Base-by-base conservation (phyloP, 92 coral and sea anemone genomes). In the Zoanthus sansibaricus region DNA sequence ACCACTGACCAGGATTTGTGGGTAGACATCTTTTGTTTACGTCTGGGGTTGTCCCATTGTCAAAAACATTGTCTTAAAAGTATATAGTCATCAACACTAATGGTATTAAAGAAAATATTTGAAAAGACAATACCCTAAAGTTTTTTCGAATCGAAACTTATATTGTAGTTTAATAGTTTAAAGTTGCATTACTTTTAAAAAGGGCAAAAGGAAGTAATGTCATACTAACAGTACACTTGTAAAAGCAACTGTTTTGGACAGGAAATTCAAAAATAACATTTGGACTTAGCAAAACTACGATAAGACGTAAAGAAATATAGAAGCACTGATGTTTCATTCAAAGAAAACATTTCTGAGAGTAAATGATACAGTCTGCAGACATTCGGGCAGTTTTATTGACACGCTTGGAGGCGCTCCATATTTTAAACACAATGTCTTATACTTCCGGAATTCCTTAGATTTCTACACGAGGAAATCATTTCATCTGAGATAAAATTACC, bases 401-500 rank as follows among this genome's bases (percentile, higher is more conserved):
- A 67, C 17, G 71, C 21, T 66, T 66, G 85, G 75, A 66, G 59
- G 33, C 21, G 30, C 46, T 66, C 62, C 75, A 66, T 32, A 21
- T 13, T 59, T 21, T 25, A 10, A 61, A 37, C 37, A 59, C 83
- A 58, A 59, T 21, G 71, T 42, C 44, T 14, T 33, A 14, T 66
- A 62, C 85, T 80, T 80, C 85, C 85, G 61, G 37, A 71, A 71
- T 67, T 66, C 85, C 85, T 71, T 30, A 71, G 58, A 67, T 64
- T 64, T 80, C 73, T 80, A 66, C n/a, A 21, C 75, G 62, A 71
- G 85, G 85, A 67, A 64, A 80, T 66, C 49, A 49, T 80, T 80
- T 80, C 66, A 80, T 62, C 85, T 80, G 75, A 66, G 75, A 46
- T 80, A 80, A 47, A 80, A 66, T 80, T 80, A 80, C 85, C 31